phyloP scores from a whole-genome alignment of 2,113 vertebrate genomes.

The Cnemophilus loriae region DNA sequence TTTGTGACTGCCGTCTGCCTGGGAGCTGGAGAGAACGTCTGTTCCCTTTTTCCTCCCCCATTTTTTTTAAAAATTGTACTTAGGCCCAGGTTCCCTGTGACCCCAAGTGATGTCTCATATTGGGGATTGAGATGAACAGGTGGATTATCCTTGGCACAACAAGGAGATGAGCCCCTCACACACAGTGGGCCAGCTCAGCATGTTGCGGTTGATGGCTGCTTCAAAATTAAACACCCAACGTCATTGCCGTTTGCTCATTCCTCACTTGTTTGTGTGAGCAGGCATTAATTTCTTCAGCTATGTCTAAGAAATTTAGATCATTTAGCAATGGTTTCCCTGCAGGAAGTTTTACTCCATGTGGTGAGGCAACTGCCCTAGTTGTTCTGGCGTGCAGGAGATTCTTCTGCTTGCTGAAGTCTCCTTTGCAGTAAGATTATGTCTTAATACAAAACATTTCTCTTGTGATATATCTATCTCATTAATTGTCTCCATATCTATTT shows the following conservation, averaged over 20 bases:
- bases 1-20: neutral
- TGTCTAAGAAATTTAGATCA: neutral
- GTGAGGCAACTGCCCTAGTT: neutral
- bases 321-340: neutral
- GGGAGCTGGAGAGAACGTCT: neutral
- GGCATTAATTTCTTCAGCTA: neutral
- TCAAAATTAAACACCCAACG: neutral
- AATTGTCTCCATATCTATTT: neutral
- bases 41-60: rapidly evolving
- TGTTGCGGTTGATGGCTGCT: neutral
- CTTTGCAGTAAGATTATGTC: neutral
- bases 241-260: neutral
- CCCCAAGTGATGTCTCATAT: neutral
- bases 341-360: neutral
- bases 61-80: neutral
- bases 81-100: neutral
- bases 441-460: neutral
- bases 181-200: neutral
- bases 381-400: neutral
- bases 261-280: neutral
- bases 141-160: neutral
- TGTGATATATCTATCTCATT: neutral
- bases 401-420: neutral
- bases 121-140: neutral
- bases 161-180: neutral